Conservation (phyloP, 2,797 vertebrate genomes). For the Falco novaeseelandiae region DNA sequence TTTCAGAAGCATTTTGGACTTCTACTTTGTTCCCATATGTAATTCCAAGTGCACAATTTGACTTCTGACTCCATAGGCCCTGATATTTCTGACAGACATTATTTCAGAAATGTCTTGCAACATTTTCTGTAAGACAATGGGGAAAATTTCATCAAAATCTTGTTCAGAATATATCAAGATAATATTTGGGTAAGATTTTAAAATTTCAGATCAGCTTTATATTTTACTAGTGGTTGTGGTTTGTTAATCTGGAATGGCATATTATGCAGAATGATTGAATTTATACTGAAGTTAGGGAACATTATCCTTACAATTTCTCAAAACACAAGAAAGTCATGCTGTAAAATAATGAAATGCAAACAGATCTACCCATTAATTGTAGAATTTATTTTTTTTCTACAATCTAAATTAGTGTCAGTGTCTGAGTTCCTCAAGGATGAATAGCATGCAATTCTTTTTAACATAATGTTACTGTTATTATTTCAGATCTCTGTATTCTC, state of each 20-base stretch:
- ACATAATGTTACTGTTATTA: not conserved
- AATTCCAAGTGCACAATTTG: not conserved
- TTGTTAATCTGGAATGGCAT: not conserved
- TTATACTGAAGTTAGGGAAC: not conserved
- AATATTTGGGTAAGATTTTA: not conserved
- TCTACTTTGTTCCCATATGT: not conserved
- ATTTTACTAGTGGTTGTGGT: accelerated
- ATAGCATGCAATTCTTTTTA: not conserved
- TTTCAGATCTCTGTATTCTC: not conserved
- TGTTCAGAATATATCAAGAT: not conserved
- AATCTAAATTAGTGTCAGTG: not conserved
- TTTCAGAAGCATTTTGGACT: not conserved
- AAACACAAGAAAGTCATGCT: not conserved
- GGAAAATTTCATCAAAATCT: not conserved
- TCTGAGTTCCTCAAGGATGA: not conserved
- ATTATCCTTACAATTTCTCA: not conserved
- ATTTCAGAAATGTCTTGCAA: not conserved
- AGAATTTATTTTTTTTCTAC: not conserved
- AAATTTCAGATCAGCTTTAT: not conserved
- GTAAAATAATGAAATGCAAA: not conserved
- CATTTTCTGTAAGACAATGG: not conserved
- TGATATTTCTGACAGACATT: not conserved
- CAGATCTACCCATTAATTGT: not conserved
- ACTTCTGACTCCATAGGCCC: not conserved
- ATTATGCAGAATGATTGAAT: not conserved